Evolutionary conservation across 2,113 vertebrate genomes (phyloP).

Genomic region (Callipepla californica): DNA sequence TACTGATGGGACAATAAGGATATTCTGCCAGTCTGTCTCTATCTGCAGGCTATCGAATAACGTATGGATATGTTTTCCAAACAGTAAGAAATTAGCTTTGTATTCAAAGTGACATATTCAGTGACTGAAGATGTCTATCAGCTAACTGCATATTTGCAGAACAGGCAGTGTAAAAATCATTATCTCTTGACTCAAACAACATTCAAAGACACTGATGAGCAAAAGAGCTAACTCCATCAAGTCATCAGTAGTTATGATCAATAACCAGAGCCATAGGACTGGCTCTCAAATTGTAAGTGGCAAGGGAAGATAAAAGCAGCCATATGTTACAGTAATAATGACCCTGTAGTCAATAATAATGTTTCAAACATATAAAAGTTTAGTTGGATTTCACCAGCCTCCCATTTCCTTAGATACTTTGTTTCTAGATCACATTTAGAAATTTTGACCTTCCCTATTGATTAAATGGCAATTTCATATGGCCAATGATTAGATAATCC

Average conservation of each 20-base stretch:
- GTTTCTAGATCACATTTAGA: constrained; percentile 58
- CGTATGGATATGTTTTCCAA: not conserved
- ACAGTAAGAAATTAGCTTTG: constrained; percentile 8
- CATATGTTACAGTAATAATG: constrained; percentile 9
- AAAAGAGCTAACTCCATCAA: constrained; percentile 25
- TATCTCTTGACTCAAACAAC: not conserved
- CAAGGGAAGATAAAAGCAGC: constrained; percentile 9
- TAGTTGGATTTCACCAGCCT: constrained; percentile 17
- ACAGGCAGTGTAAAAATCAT: not conserved
- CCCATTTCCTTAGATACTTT: constrained; percentile 38
- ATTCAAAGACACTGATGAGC: not conserved
- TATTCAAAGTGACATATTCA: not conserved
- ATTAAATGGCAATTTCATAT: constrained; percentile 74
- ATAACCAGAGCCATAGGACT: not conserved
- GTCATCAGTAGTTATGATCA: not conserved
- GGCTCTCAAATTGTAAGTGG: not conserved
- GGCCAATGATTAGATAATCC: constrained; percentile 70
- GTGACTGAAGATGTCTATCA: not conserved
- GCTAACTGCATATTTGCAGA: not conserved
- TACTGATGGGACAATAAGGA: not conserved
- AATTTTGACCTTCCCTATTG: constrained; percentile 76
- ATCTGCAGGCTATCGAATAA: not conserved
- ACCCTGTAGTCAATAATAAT: constrained; percentile 1
- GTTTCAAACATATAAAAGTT: constrained; percentile 24
- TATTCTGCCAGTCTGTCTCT: not conserved